These are phyloP conservation scores for Drosophila sordidula DNA, from an alignment of 2,888 invertebrate genomes.

Conservation along the genomic window DNA sequence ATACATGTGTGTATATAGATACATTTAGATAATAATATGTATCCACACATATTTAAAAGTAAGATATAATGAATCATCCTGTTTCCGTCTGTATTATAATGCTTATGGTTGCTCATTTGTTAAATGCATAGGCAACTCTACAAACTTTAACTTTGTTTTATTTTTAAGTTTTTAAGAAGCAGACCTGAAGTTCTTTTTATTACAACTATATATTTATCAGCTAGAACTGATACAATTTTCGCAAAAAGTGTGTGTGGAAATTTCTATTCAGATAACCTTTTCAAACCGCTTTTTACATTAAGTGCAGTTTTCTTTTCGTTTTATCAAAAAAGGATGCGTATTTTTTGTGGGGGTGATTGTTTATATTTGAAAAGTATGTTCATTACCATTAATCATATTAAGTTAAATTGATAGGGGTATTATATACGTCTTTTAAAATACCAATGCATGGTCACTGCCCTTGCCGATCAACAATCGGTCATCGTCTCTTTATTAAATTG, in stretches of 20 bases:
- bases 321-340: conserved; percentile 19
- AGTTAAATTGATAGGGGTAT: conserved; percentile 45
- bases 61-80: conserved; percentile 28
- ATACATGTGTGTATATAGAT: conserved; percentile 18
- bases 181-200: conserved; percentile 36
- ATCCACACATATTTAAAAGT: conserved; percentile 9
- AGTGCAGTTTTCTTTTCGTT: conserved; percentile 8
- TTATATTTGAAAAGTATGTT: conserved; percentile 31
- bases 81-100: conserved; percentile 28
- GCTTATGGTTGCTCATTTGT: conserved; percentile 31
- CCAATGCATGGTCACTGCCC: conserved; percentile 50
- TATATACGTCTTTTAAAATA: conserved; percentile 69
- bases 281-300: not conserved
- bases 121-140: conserved; percentile 57
- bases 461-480: conserved; percentile 14
- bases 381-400: conserved; percentile 47
- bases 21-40: conserved; percentile 12
- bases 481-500: conserved; percentile 42
- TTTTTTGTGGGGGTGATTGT: conserved; percentile 5
- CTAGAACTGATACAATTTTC: conserved; percentile 18
- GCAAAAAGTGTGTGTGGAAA: conserved; percentile 15
- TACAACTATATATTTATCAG: conserved; percentile 27
- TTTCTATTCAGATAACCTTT: not conserved
- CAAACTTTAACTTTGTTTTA: conserved; percentile 40
- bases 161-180: conserved; percentile 53